phyloP scores from a whole-genome alignment of 2,888 invertebrate species.

The Elaeidobius kamerunicus region DNA sequence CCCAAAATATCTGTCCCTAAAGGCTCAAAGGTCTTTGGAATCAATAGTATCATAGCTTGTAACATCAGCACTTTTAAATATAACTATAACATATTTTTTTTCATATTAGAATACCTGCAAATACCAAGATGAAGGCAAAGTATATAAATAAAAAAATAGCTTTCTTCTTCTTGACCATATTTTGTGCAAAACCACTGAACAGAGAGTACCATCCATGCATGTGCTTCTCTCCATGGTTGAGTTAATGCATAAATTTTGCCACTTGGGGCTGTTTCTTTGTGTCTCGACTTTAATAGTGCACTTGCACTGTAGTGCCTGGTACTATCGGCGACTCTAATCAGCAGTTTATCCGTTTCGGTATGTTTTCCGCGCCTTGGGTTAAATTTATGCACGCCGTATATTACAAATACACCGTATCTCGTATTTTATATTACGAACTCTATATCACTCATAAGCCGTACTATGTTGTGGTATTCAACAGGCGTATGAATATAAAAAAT shows the following conservation, averaged over 20 bases:
- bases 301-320: constrained; percentile 18
- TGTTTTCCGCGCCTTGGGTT: constrained; percentile 22
- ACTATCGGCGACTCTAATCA: constrained; percentile 22
- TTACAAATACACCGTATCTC: constrained; percentile 7
- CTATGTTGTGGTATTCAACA: too few species aligned
- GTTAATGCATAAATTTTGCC: constrained; percentile 36
- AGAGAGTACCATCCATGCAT: constrained; percentile 37
- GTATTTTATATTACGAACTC: constrained; percentile 4
- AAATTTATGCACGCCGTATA: constrained; percentile 18
- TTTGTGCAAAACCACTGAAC: constrained; percentile 28
- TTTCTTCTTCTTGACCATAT: constrained; percentile 21
- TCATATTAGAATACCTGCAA: too few species aligned
- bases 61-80: too few species aligned
- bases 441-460: background rate
- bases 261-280: constrained; percentile 26
- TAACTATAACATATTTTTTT: too few species aligned
- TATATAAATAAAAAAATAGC: constrained; percentile 6
- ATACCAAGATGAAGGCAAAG: too few species aligned
- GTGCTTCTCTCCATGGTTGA: constrained; percentile 41
- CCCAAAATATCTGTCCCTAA: too few species aligned
- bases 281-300: constrained; percentile 28
- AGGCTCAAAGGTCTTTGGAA: too few species aligned
- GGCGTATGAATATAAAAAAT: too few species aligned
- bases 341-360: constrained; percentile 23
- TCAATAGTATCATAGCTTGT: too few species aligned